Evolutionary conservation across 2,888 invertebrate species (phyloP).

Genomic region (Abrostola tripartita): DNA sequence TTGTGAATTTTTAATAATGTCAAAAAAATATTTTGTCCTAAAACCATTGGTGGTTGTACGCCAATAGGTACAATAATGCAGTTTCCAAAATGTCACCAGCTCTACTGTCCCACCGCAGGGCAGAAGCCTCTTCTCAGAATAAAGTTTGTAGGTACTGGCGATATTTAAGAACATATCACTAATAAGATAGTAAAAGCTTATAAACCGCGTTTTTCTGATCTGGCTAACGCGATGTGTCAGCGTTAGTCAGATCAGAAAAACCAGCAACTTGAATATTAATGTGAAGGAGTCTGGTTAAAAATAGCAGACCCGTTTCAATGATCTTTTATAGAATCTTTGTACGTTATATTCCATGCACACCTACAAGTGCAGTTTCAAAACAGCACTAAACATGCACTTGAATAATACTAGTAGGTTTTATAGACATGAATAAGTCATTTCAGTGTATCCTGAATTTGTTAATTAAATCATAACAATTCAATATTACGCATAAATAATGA

Average conservation of each 20-base stretch:
- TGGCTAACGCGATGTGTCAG: constrained; percentile 2
- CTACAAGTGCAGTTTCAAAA: constrained; percentile 7
- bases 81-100: no score
- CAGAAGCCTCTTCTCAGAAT: no score
- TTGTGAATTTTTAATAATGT: no score
- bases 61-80: no score
- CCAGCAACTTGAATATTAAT: constrained; percentile 3
- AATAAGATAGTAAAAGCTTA: not conserved
- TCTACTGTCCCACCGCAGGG: no score
- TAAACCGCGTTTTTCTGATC: not conserved
- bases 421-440: constrained; percentile 7
- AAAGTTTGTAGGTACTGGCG: not conserved
- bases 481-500: constrained; percentile 23
- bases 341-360: not conserved
- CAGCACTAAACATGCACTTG: not conserved
- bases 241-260: constrained; percentile 5
- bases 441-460: not conserved
- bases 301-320: constrained; percentile 17
- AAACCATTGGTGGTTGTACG: no score
- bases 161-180: not conserved
- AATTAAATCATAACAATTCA: constrained; percentile 7
- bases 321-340: constrained; percentile 4
- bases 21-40: no score
- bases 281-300: constrained; percentile 13
- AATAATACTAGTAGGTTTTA: constrained; percentile 2